A percentile compares a stretch with the other conserved stretches of the same genome.
Conservation (phyloP, 2,888 invertebrate species). For the Lasioglossum malachurum region DNA sequence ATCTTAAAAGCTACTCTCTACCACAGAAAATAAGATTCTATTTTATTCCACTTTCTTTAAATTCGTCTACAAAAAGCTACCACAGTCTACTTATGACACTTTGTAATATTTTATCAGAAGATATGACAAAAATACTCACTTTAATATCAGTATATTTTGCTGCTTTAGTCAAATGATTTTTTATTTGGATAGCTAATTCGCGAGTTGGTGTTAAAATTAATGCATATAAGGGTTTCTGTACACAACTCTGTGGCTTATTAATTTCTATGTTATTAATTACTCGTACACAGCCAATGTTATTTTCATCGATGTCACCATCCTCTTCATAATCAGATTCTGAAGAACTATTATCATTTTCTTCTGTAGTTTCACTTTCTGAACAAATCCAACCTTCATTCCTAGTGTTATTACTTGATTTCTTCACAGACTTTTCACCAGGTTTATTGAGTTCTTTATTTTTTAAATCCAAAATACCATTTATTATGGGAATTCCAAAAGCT, state of each 20-base stretch:
- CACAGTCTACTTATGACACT: not conserved
- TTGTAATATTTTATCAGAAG: not conserved
- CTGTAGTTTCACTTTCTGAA: constrained; percentile 35
- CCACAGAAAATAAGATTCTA: no score
- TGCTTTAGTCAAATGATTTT: constrained; percentile 92
- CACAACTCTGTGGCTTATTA: constrained; percentile 75
- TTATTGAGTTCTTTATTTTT: constrained; percentile 84
- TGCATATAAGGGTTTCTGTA: constrained; percentile 89
- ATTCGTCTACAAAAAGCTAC: no score
- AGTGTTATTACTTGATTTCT: constrained; percentile 8
- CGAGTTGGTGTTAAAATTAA: constrained; percentile 97
- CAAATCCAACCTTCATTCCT: constrained; percentile 73
- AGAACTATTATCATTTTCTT: constrained; percentile 24
- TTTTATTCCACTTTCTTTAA: no score
- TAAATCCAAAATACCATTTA: constrained; percentile 92
- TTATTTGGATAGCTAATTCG: constrained; percentile 98
- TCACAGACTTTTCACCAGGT: not conserved
- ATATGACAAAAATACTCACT: constrained; percentile 74
- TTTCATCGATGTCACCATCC: constrained; percentile 73
- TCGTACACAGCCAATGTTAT: constrained; percentile 87
- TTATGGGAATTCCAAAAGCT: constrained; percentile 98
- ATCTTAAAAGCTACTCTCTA: no score
- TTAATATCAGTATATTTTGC: constrained; percentile 92
- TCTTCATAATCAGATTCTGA: constrained; percentile 82
- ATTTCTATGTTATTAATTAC: constrained; percentile 86